Percentiles rank a stretch among this genome's conserved stretches.
Evolutionary conservation across 2,888 invertebrate species (phyloP).

Genomic region (Nomada flava): DNA sequence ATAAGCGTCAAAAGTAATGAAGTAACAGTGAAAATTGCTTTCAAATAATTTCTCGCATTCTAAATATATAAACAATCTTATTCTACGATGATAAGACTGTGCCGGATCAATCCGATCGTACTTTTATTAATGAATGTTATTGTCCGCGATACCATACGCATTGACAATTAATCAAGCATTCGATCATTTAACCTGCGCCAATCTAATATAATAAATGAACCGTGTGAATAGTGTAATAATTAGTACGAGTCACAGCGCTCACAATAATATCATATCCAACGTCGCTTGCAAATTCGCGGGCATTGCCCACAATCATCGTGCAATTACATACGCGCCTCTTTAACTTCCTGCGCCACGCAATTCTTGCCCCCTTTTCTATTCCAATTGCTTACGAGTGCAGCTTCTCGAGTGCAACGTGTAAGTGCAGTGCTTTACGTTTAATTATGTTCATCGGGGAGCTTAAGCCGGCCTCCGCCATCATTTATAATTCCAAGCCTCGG

Average conservation of each 20-base stretch:
- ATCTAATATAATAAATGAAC: no score
- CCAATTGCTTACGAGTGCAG: slow-evolving; percentile 15
- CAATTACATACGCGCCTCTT: neutral
- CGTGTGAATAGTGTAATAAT: no score
- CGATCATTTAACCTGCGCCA: no score
- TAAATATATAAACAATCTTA: no score
- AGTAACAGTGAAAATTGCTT: no score
- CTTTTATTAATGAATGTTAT: no score
- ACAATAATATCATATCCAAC: neutral
- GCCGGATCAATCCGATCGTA: no score
- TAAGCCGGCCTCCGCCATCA: slow-evolving; percentile 7
- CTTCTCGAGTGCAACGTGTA: neutral
- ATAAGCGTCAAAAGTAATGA: no score
- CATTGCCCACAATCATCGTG: neutral
- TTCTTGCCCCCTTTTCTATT: neutral
- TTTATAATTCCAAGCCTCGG: slow-evolving; percentile 2
- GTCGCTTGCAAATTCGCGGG: neutral
- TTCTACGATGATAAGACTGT: no score
- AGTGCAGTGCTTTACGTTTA: slow-evolving; percentile 15
- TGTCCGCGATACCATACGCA: no score
- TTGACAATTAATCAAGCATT: no score
- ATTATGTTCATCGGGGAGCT: slow-evolving; percentile 14
- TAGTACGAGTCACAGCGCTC: neutral
- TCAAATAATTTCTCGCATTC: no score
- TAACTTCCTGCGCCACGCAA: neutral